Percentiles rank a stretch among this genome's conserved stretches.
Conservation (phyloP, 2,797 vertebrate genomes). For the Sorex maritimensis region DNA sequence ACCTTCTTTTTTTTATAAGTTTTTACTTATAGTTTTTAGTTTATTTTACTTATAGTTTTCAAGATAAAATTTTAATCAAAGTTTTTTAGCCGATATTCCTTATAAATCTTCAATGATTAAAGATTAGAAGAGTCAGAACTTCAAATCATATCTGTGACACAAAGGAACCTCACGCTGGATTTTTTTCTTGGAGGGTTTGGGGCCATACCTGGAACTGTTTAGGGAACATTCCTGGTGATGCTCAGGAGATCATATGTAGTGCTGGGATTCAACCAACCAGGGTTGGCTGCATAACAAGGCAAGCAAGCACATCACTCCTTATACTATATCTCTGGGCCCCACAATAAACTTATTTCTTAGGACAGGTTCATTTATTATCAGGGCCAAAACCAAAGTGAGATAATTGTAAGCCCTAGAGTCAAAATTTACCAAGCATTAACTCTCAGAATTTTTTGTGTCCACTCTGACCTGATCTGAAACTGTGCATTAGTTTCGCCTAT, state of each 20-base stretch:
- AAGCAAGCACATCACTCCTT: too few relatives aligned
- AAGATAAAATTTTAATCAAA: conserved; percentile 10
- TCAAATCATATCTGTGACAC: neutral
- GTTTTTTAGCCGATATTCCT: neutral
- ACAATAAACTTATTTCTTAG: neutral
- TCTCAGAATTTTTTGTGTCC: neutral
- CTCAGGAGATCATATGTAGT: too few relatives aligned
- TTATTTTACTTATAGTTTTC: neutral
- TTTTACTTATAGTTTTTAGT: too few relatives aligned
- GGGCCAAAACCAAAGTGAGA: neutral
- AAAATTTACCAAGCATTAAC: neutral
- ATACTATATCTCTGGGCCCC: too few relatives aligned
- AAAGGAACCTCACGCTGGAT: neutral
- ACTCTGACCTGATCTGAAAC: neutral
- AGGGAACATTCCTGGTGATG: too few relatives aligned
- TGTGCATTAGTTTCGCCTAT: neutral
- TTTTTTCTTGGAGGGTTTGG: too few relatives aligned
- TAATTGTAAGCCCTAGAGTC: neutral
- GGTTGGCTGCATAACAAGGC: too few relatives aligned
- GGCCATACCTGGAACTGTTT: too few relatives aligned
- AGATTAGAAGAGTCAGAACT: neutral
- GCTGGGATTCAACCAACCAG: too few relatives aligned
- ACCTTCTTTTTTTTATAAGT: neutral
- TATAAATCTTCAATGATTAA: neutral
- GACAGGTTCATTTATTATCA: neutral